Evolutionary conservation across 2,113 vertebrate genomes (phyloP).

Genomic region (Onychostruthus taczanowskii): DNA sequence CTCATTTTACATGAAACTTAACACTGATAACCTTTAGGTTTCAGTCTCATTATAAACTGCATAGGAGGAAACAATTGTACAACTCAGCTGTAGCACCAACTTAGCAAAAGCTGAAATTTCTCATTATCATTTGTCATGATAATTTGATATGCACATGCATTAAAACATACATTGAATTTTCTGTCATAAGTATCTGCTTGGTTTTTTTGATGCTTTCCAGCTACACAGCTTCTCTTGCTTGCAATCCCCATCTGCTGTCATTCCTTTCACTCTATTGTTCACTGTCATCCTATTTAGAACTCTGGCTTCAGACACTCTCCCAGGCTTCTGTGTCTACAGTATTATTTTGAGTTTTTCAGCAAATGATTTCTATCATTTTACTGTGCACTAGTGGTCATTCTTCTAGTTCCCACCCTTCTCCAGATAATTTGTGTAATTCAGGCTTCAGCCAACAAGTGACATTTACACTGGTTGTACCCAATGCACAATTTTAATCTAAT

Average conservation of each 20-base stretch:
- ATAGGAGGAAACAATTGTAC: not conserved
- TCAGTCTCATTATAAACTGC: not conserved
- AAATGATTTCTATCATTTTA: not conserved
- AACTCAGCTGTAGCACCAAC: not conserved
- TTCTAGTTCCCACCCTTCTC: not conserved
- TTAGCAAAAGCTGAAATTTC: not conserved
- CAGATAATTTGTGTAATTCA: not conserved
- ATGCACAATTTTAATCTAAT: not conserved
- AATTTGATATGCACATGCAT: not conserved
- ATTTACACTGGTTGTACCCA: not conserved
- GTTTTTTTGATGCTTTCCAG: not conserved
- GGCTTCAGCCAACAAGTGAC: not conserved
- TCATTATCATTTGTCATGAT: not conserved
- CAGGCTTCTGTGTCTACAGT: not conserved
- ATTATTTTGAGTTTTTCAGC: not conserved
- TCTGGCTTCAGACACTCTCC: not conserved
- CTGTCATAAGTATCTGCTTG: not conserved
- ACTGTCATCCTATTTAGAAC: not conserved
- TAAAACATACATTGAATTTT: not conserved
- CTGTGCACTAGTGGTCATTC: not conserved
- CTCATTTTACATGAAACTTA: not conserved
- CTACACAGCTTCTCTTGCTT: not conserved
- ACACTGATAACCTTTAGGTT: not conserved
- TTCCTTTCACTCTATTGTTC: conserved; percentile 13
- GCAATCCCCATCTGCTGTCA: not conserved